Evolutionary conservation across 2,888 invertebrate species (phyloP).

Genomic region (Itoplectis maculator): DNA sequence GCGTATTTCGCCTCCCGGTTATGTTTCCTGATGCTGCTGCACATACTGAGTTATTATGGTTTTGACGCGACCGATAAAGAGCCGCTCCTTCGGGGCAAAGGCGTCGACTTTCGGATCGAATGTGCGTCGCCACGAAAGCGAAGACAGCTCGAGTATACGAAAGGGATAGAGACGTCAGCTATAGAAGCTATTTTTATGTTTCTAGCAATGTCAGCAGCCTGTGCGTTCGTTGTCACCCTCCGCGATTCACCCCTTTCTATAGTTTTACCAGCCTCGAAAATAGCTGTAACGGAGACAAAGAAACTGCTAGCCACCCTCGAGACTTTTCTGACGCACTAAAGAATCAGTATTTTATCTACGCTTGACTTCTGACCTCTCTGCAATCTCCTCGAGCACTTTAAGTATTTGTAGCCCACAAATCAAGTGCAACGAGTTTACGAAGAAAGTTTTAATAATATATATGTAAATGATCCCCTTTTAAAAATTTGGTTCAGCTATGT

Average conservation of each 20-base stretch:
- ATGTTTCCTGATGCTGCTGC: constrained; percentile 28
- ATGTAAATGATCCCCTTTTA: no score
- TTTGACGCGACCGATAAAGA: constrained; percentile 52
- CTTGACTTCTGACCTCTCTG: constrained; percentile 6
- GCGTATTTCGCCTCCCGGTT: constrained; percentile 13
- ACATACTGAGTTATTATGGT: constrained; percentile 27
- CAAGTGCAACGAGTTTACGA: no score
- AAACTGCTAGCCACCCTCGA: background rate
- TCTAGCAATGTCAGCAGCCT: constrained; percentile 58
- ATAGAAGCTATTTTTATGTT: constrained; percentile 72
- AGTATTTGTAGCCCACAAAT: background rate
- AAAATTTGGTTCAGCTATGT: no score
- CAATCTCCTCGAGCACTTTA: background rate
- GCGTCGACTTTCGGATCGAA: constrained; percentile 34
- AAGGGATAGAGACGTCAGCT: background rate
- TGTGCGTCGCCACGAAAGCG: background rate
- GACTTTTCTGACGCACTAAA: background rate
- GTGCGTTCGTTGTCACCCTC: constrained; percentile 67
- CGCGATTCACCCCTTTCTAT: constrained; percentile 60
- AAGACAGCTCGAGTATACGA: constrained; percentile 9
- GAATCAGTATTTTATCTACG: background rate
- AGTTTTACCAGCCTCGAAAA: constrained; percentile 71
- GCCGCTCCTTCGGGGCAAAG: constrained; percentile 19
- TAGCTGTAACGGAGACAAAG: constrained; percentile 70
- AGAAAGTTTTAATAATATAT: no score